Evolutionary conservation across 2,888 invertebrate species (phyloP).

Genomic region (Mythimna vitellina): DNA sequence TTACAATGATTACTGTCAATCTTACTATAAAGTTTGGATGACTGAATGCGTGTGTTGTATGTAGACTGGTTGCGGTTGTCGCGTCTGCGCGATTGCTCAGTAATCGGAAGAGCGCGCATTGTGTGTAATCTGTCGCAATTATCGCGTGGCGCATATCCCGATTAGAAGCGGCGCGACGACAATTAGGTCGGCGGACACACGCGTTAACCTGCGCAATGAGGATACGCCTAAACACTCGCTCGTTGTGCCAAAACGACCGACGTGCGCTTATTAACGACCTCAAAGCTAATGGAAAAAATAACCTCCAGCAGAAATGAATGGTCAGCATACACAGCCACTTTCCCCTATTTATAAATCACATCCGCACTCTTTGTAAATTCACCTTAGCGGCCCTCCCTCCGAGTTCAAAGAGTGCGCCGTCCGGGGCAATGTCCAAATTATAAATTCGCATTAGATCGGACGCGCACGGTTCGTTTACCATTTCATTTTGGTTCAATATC

Average conservation of each 20-base stretch:
- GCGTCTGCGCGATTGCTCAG: conserved; percentile 42
- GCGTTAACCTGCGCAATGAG: conserved; percentile 89
- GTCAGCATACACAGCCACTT: conserved; percentile 75
- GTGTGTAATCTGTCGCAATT: conserved; percentile 87
- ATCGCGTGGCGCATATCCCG: conserved; percentile 90
- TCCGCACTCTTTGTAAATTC: conserved; percentile 87
- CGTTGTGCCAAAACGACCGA: conserved; percentile 81
- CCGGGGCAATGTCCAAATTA: conserved; percentile 90
- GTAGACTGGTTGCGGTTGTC: conserved; percentile 35
- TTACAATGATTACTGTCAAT: conserved; percentile 25
- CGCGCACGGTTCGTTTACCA: conserved; percentile 91
- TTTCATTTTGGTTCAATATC: conserved; percentile 91
- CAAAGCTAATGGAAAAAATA: conserved; percentile 79
- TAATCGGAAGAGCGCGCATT: conserved; percentile 63
- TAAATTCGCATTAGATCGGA: conserved; percentile 91
- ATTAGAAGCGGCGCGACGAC: conserved; percentile 87
- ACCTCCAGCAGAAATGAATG: conserved; percentile 77
- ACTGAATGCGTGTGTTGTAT: background rate
- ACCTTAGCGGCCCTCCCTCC: conserved; percentile 81
- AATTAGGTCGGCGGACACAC: conserved; percentile 90
- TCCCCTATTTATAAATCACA: conserved; percentile 88
- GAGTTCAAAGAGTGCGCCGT: conserved; percentile 88
- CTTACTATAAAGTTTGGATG: conserved; percentile 6
- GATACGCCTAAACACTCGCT: conserved; percentile 88
- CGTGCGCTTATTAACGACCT: conserved; percentile 78